Evolutionary conservation across 2,113 vertebrate species (phyloP).

Genomic region (Caracal caracal): DNA sequence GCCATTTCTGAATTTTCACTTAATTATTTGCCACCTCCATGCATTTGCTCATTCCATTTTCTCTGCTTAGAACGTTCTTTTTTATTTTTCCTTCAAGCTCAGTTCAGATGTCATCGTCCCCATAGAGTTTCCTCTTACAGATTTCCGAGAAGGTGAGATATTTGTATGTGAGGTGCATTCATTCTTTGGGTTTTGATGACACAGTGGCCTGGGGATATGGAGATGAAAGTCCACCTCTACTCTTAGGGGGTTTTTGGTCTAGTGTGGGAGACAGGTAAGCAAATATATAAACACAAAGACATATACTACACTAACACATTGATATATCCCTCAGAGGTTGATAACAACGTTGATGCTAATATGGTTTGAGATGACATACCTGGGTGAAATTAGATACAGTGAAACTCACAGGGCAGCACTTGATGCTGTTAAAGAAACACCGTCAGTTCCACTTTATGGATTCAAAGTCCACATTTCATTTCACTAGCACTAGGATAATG

Average conservation of each 20-base stretch:
- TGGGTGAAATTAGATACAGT: background rate
- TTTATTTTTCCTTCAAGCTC: background rate
- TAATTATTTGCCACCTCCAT: background rate
- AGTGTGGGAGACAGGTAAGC: background rate
- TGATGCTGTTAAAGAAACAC: constrained; percentile 49
- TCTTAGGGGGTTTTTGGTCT: background rate
- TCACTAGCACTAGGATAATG: background rate
- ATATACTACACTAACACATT: background rate
- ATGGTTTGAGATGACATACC: background rate
- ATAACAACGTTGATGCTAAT: background rate
- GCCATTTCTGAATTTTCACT: background rate
- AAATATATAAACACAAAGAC: background rate
- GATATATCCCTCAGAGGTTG: background rate
- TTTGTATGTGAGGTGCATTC: background rate
- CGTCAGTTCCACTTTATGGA: constrained; percentile 58
- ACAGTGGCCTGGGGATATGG: background rate
- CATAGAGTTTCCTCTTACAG: background rate
- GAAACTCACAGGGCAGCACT: constrained; percentile 55
- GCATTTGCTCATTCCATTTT: background rate
- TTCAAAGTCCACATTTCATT: constrained; percentile 70
- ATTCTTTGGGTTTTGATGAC: background rate
- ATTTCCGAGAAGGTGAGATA: background rate
- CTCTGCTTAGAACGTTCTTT: background rate
- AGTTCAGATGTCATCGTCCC: background rate
- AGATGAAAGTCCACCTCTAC: background rate